A percentile compares a stretch with the other conserved stretches of the same genome.
phyloP scores from a whole-genome alignment of 2,888 invertebrate genomes.

The Agrilus biguttatus region DNA sequence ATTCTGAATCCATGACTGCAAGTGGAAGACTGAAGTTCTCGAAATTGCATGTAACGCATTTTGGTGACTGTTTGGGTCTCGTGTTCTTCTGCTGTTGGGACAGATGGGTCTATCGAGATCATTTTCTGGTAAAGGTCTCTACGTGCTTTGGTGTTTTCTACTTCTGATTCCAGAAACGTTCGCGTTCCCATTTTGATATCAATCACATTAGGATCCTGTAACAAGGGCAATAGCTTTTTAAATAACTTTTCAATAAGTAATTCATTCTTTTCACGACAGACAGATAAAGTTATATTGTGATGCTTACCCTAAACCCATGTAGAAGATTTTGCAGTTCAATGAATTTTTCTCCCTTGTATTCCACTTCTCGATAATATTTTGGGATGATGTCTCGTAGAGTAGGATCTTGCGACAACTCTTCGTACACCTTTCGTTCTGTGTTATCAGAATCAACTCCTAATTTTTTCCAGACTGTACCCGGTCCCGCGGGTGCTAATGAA shows the following conservation, averaged over 20 bases:
- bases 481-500: conserved; percentile 82
- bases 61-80: conserved; percentile 77
- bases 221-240: conserved; percentile 5
- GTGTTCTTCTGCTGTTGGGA: conserved; percentile 77
- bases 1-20: conserved; percentile 89
- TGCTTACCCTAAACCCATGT: conserved; percentile 55
- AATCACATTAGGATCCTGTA: conserved; percentile 80
- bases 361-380: conserved; percentile 68
- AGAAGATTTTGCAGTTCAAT: conserved; percentile 92
- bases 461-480: conserved; percentile 88
- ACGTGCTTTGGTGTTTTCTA: conserved; percentile 71
- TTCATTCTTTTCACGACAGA: too few relatives aligned
- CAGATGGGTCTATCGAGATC: conserved; percentile 76
- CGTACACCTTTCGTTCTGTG: conserved; percentile 65
- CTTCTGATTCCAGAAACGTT: conserved; percentile 92
- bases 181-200: conserved; percentile 95
- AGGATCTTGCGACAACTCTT: conserved; percentile 61
- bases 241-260: too few relatives aligned
- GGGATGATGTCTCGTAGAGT: conserved; percentile 63
- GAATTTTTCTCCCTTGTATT: conserved; percentile 66
- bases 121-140: conserved; percentile 90
- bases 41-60: conserved; percentile 90
- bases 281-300: not conserved
- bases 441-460: conserved; percentile 55
- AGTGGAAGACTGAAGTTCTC: conserved; percentile 87